Evolutionary conservation across 2,797 vertebrate species (phyloP), one percentile per base, ranked within the genome.

Genomic region (Staurois parvus): DNA sequence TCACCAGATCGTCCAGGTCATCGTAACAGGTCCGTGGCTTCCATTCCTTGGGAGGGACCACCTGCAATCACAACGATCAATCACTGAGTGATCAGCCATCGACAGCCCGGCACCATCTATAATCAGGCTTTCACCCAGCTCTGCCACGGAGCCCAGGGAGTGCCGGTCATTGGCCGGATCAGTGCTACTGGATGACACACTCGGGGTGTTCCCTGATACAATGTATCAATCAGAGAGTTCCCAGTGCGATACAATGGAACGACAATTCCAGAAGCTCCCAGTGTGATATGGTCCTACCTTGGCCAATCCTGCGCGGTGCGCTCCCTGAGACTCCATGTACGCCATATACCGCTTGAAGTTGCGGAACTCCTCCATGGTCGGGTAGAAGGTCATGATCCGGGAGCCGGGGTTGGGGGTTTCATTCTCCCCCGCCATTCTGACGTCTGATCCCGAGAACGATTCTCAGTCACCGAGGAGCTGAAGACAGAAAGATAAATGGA

Each of bases 31-130:
- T 87, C 21, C 98, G 94, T 0, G 98, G 97, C 81, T 96, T 98
- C 98, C 98, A 99, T 86, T 96, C 96, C 91, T 97, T 98, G 1
- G 98, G 98, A 67, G 98, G 98, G 86, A 99, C 93, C 8, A 99
- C 95, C 98, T 99, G 90, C 2, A 66, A 83, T 21, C 21, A 75
- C 4, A 48, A 29, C 34, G 52, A 6, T 13, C 26, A 52, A 19
- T 13, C 17, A 52, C 19, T 52, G 17, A 52, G 13, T 0, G 7
- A 37, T 10, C 34, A 34, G 34, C 2, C 2, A 2, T 4, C 32
- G 4, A 4, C 2, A n/a, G n/a, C n/a, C n/a, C n/a, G n/a, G n/a
- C n/a, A n/a, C n/a, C n/a, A n/a, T n/a, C n/a, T n/a, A n/a, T n/a
- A n/a, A n/a, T n/a, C n/a, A n/a, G n/a, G n/a, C n/a, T n/a, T n/a